Base-by-base conservation (phyloP, 2,797 vertebrate species). In the Galagoides demidoff region DNA sequence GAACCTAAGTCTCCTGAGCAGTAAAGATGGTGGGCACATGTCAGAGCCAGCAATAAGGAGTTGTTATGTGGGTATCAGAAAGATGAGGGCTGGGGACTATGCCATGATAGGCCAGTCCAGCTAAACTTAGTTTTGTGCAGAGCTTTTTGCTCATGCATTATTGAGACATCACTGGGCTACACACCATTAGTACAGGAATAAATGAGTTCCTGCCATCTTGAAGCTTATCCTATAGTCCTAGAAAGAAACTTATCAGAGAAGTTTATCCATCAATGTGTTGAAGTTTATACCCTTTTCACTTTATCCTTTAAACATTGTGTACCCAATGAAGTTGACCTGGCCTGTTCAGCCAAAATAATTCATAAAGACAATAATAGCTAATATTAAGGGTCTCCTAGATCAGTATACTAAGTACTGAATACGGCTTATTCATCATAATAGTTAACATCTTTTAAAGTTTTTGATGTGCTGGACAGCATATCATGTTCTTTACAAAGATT, bases 401-500 rank as follows among this genome's bases (percentile, higher is more conserved):
- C 31, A 49, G 6, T 12, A 14, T 34, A 34, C 63, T 45, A 73
- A 86, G n/a, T 34, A 71, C 4, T 63, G 59, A 10, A 1, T 7
- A 43, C 39, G 6, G 11, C 57, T 77, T 73, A 37, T 31, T 66
- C 10, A 37, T 45, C 70, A 31, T 70, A 34, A 96, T 17, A 57
- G 61, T 63, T 85, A 82, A 29, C 66, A 49, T 55, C 29, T 43
- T 76, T 52, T 66, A 68, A 90, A 88, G 52, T 76, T 22, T 85
- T 92, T 92, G 37, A 23, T 20, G 34, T 27, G 29, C 19, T 14
- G 70, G 13, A 9, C 1, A 52, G 37, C 5, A 27, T 52, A 27
- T 71, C 70, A 31, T 39, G 25, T n/a, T 82, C 29, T 91, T 87
- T 87, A 70, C 43, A 88, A 95, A 85, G 74, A 57, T 93, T 68